Evolutionary conservation across 2,113 vertebrate species (phyloP), one percentile per base, ranked within the genome.

Genomic region (Cottus gobio): DNA sequence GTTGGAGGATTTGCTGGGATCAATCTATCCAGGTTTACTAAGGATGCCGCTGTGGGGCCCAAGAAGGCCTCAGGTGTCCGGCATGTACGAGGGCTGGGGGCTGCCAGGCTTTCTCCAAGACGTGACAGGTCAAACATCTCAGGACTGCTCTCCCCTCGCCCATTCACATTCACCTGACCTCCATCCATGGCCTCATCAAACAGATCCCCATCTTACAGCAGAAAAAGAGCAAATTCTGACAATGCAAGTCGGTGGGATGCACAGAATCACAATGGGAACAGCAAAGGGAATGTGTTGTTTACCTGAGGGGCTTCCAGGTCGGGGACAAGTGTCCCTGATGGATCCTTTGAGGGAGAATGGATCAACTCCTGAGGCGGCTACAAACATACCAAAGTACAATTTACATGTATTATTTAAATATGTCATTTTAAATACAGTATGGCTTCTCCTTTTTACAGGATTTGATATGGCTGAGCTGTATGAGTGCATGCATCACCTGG

Each of bases 11-110:
- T 94, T 1, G 60, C 65, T 15, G 96, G 90, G 3, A 99, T 96
- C 90, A 99, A 77, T 8, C 89, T 95, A 57, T 99, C 97, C 83
- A 99, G 91, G 89, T 99, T 96, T 80, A 99, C 97, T 86, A 99
- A 90, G 0, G 97, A 97, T 66, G 97, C 98, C 26, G 95, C 97
- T 0, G 95, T 94, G 0, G 97, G 96, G 50, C 94, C 97, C 46
- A 99, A 94, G 91, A 99, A 99, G 2, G 96, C 89, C 86, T 99
- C 97, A 0, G 97, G 97, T 28, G 96, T 97, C 58, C 91, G 92
- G 86, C 95, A 94, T 65, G 60, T 71, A 28, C 95, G 93, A 77
- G 95, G 93, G 80, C 85, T 75, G 0, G 94, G 62, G 28, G 94
- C 95, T 0, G 87, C 85, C 37, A 98, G 91, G 28, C 92, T 94